Conservation (phyloP, 2,888 invertebrate species). For the Hetaerina titia region DNA sequence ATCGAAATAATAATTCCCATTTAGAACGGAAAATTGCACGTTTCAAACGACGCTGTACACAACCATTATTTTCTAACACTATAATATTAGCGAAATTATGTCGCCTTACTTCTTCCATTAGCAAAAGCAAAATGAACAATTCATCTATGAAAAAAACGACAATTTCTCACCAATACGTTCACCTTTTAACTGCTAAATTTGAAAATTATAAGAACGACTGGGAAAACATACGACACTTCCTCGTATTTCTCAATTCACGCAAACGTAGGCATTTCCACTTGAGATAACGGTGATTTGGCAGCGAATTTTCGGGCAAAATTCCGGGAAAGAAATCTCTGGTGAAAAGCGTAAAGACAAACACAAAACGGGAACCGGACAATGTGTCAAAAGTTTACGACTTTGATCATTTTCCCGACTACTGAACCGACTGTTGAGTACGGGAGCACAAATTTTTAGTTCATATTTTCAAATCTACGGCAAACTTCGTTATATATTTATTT, state of each 20-base stretch:
- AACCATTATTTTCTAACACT: no score
- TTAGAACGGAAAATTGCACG: no score
- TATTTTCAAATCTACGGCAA: not conserved
- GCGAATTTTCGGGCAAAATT: not conserved
- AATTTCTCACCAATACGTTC: not conserved
- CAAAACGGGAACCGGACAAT: not conserved
- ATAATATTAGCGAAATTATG: no score
- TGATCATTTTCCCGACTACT: not conserved
- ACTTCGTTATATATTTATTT: no score
- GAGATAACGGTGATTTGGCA: constrained; percentile 12
- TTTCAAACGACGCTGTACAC: no score
- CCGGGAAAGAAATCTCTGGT: not conserved
- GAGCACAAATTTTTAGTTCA: not conserved
- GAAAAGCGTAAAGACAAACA: constrained; percentile 20
- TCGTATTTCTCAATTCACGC: not conserved
- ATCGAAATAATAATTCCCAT: no score
- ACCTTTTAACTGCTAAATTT: not conserved
- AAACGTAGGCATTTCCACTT: not conserved
- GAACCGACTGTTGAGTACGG: not conserved
- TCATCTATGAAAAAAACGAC: not conserved
- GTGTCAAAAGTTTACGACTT: not conserved
- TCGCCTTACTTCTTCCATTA: no score
- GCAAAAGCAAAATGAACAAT: not conserved
- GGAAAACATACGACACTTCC: not conserved
- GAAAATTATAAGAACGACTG: not conserved